These are phyloP conservation scores for Steinernema khuongi DNA, from an alignment of 1,140 invertebrate species.

Conservation along the genomic window DNA sequence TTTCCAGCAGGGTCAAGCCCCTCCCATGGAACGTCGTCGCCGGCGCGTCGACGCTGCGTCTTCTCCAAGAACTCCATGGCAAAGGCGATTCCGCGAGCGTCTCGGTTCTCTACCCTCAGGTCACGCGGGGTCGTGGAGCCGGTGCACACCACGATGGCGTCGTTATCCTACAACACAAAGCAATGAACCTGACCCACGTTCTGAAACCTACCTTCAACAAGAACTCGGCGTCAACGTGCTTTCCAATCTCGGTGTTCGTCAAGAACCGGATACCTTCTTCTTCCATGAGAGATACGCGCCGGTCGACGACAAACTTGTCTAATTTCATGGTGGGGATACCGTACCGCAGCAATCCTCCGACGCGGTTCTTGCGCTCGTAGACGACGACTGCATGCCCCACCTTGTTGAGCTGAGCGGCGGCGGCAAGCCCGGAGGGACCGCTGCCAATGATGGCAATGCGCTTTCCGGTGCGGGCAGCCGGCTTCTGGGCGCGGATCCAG, in stretches of 20 bases:
- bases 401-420: slow-evolving; percentile 89
- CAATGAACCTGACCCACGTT: slow-evolving; percentile 44
- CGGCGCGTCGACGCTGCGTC: slow-evolving; percentile 75
- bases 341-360: slow-evolving; percentile 86
- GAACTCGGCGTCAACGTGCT: slow-evolving; percentile 68
- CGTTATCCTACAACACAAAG: slow-evolving; percentile 64
- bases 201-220: background rate
- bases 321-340: slow-evolving; percentile 58
- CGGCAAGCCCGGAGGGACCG: slow-evolving; percentile 79
- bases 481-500: slow-evolving; percentile 80
- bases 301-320: slow-evolving; percentile 67
- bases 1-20: slow-evolving; percentile 78
- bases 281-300: slow-evolving; percentile 75
- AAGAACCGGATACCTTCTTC: slow-evolving; percentile 84
- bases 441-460: slow-evolving; percentile 84
- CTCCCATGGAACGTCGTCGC: slow-evolving; percentile 67
- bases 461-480: slow-evolving; percentile 72
- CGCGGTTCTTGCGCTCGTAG: slow-evolving; percentile 86
- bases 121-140: slow-evolving; percentile 92
- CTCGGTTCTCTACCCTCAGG: slow-evolving; percentile 68
- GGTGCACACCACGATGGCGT: slow-evolving; percentile 78
- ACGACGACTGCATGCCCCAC: slow-evolving; percentile 81
- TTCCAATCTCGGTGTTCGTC: slow-evolving; percentile 76
- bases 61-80: slow-evolving; percentile 90
- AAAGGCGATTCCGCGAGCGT: slow-evolving; percentile 82